These are phyloP conservation scores for Mus musculus DNA, from an alignment of 2,113 vertebrate species.

Conservation along the genomic window GRCm39 chr11:84585501-84586000, in stretches of 20 bases:
- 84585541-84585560: neutral
- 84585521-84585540: neutral
- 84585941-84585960: too few species aligned
- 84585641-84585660: neutral
- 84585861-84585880: neutral
- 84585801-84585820: too few species aligned
- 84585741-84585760: too few species aligned
- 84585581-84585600: neutral
- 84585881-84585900: neutral
- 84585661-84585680: too few species aligned
- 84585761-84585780: too few species aligned
- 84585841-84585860: neutral
- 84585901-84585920: neutral
- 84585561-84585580: neutral
- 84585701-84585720: too few species aligned
- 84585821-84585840: neutral
- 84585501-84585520: neutral
- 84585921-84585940: neutral
- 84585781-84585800: too few species aligned
- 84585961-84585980: neutral
- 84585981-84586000: neutral
- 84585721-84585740: too few species aligned
- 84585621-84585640: neutral
- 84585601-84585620: neutral
- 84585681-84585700: too few species aligned